These are phyloP conservation scores for Mirza zaza DNA, from an alignment of 2,113 vertebrate species.

Conservation along the genomic window DNA sequence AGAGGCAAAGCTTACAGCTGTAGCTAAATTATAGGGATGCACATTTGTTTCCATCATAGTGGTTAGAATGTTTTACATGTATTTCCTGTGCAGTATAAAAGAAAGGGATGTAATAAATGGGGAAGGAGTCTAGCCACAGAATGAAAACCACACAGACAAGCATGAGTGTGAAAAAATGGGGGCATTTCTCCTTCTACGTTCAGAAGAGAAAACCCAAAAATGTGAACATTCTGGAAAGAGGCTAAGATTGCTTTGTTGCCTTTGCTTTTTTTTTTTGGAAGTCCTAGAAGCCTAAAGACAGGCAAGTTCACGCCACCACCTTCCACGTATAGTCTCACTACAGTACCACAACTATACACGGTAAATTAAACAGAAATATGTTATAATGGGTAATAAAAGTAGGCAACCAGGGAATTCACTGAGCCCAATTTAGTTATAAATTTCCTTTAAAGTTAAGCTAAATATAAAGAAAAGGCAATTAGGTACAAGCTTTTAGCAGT, in stretches of 20 bases:
- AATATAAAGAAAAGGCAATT: constrained; percentile 69
- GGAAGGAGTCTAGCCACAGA: background rate
- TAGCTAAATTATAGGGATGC: constrained; percentile 69
- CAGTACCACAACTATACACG: background rate
- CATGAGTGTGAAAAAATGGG: background rate
- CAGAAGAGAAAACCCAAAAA: background rate
- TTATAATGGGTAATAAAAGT: constrained; percentile 51
- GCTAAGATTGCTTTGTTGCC: background rate
- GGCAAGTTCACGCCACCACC: background rate
- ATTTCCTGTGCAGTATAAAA: constrained; percentile 68
- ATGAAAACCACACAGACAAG: background rate
- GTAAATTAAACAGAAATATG: constrained; percentile 51
- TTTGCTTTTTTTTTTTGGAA: background rate
- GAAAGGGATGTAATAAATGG: constrained; percentile 40
- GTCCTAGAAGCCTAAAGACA: background rate
- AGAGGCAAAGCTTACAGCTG: constrained; percentile 72
- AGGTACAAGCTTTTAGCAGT: constrained; percentile 54
- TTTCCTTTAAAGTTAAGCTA: constrained; percentile 58
- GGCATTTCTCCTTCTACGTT: background rate
- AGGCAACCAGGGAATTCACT: constrained; percentile 37
- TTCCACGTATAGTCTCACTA: background rate
- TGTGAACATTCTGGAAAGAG: background rate
- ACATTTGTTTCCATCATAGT: constrained; percentile 77
- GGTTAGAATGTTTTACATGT: constrained; percentile 67
- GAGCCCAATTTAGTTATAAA: constrained; percentile 39